A percentile compares a stretch with the other conserved stretches of the same genome.
Evolutionary conservation across 2,888 invertebrate genomes (phyloP).

Genomic region (Acronicta leporina): DNA sequence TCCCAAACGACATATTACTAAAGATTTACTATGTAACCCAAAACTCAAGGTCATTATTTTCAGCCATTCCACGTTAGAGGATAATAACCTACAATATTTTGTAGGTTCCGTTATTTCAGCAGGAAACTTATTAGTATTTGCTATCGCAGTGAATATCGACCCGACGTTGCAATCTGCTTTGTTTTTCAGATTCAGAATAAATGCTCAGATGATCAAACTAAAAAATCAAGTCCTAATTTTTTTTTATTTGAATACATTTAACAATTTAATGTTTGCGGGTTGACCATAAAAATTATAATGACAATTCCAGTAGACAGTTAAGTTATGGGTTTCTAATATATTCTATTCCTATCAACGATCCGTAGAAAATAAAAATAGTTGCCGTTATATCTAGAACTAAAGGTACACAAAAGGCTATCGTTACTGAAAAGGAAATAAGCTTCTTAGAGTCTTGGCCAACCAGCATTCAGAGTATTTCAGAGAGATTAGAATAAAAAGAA

Average conservation of each 20-base stretch:
- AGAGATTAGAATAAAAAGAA: conserved; percentile 5
- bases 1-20: too few species aligned
- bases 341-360: neutral
- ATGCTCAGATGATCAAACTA: conserved; percentile 3
- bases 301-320: neutral
- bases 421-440: conserved; percentile 27
- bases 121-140: conserved; percentile 23
- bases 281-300: too few species aligned
- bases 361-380: neutral
- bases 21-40: too few species aligned
- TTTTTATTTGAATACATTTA: neutral
- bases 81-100: too few species aligned
- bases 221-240: conserved; percentile 12
- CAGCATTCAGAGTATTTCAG: conserved; percentile 12
- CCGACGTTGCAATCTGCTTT: conserved; percentile 23
- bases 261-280: too few species aligned
- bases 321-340: neutral
- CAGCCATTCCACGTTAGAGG: too few species aligned
- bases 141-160: conserved; percentile 21
- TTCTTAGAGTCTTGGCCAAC: conserved; percentile 23
- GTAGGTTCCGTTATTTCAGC: too few species aligned
- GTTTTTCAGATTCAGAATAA: neutral
- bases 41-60: too few species aligned
- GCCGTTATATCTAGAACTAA: conserved; percentile 12
- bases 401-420: conserved; percentile 12